phyloP scores from a whole-genome alignment of 1,140 invertebrate genomes.

The Leptopilina clavipes region DNA sequence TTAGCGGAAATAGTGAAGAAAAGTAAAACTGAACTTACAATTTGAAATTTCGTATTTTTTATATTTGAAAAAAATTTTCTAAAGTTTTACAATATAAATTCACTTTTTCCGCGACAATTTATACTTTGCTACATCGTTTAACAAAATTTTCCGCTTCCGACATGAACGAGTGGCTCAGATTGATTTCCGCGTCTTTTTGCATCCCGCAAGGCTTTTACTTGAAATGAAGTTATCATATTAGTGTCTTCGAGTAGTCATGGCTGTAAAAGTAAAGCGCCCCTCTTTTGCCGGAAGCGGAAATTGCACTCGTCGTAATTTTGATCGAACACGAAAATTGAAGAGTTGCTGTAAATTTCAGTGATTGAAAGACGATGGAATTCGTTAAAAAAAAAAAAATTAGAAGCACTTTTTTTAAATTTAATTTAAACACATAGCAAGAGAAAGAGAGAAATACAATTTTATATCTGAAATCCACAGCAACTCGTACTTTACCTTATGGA shows the following conservation, averaged over 20 bases:
- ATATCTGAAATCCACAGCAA: not conserved
- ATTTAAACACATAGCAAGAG: not conserved
- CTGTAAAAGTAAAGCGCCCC: not conserved
- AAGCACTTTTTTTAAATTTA: not conserved
- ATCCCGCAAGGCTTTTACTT: not conserved
- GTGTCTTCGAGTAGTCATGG: not conserved
- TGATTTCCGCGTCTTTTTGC: not conserved
- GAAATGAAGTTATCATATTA: slow-evolving; percentile 1
- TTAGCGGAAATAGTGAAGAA: slow-evolving; percentile 13
- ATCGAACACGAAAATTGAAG: slow-evolving; percentile 16
- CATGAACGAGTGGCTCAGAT: slow-evolving; percentile 7
- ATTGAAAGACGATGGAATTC: not conserved
- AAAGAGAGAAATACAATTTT: not conserved
- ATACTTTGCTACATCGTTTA: not conserved
- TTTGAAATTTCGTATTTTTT: too few species aligned
- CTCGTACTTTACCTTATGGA: slow-evolving; percentile 18
- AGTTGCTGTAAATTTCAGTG: slow-evolving; percentile 18
- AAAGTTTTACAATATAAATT: not conserved
- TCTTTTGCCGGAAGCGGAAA: slow-evolving; percentile 20
- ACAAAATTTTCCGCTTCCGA: slow-evolving; percentile 14
- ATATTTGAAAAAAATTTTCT: not conserved
- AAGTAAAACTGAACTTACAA: not conserved
- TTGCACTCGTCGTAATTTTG: slow-evolving; percentile 24
- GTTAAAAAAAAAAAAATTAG: not conserved
- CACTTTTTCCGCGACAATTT: slow-evolving; percentile 13